Percentiles rank a stretch among this genome's conserved stretches.
phyloP scores from a whole-genome alignment of 2,888 invertebrate species.

The Heliconius erato region DNA sequence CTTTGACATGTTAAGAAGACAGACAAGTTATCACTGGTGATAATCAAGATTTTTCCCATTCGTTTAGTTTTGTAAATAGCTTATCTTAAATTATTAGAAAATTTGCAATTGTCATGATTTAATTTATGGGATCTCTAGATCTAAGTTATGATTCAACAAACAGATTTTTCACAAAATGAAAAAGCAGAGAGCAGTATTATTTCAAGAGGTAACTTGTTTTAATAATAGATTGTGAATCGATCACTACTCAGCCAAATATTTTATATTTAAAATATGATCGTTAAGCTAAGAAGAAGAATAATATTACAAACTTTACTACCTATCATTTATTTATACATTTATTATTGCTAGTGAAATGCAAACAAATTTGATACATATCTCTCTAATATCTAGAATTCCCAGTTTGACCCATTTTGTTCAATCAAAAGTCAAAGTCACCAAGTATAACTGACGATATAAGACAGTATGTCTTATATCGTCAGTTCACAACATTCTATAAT shows the following conservation, averaged over 20 bases:
- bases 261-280: background rate
- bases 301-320: background rate
- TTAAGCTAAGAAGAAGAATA: background rate
- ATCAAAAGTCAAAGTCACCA: background rate
- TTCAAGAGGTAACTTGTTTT: background rate
- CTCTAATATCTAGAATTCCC: background rate
- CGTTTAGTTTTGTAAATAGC: background rate
- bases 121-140: background rate
- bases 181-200: background rate
- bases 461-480: too few species aligned
- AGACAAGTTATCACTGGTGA: too few species aligned
- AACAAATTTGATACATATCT: background rate
- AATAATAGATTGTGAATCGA: background rate
- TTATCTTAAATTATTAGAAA: background rate
- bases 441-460: background rate
- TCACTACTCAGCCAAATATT: background rate
- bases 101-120: constrained; percentile 2
- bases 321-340: background rate
- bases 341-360: background rate
- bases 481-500: too few species aligned
- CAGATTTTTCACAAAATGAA: background rate
- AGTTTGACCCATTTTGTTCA: background rate
- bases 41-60: background rate
- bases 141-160: background rate
- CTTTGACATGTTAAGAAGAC: constrained; percentile 19